These are phyloP conservation scores for Phengaris arion DNA, from an alignment of 2,888 invertebrate species.

Conservation along the genomic window DNA sequence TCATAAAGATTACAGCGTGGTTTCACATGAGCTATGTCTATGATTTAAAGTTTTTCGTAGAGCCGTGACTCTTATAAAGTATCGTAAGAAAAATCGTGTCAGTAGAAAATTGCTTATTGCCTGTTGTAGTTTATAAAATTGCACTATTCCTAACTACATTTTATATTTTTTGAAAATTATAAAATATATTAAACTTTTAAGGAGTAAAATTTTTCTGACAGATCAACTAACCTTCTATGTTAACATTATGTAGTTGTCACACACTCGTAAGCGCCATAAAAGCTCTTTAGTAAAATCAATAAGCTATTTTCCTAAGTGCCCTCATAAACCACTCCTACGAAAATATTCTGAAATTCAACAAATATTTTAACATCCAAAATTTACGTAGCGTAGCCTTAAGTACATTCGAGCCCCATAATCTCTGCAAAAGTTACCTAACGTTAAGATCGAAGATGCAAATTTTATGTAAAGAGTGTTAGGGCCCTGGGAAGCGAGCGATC, in stretches of 20 bases:
- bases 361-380: constrained; percentile 50
- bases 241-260: constrained; percentile 1
- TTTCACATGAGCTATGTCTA: constrained; percentile 40
- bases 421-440: constrained; percentile 56
- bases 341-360: constrained; percentile 30
- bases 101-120: constrained; percentile 4
- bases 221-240: neutral
- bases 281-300: constrained; percentile 14
- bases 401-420: constrained; percentile 50
- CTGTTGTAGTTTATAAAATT: neutral
- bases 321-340: constrained; percentile 15
- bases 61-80: constrained; percentile 37
- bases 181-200: no score
- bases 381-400: constrained; percentile 50
- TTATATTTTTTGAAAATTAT: no score
- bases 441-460: constrained; percentile 73
- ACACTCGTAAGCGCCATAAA: neutral
- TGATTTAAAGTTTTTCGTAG: constrained; percentile 38
- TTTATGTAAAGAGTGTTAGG: constrained; percentile 63
- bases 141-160: neutral
- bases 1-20: constrained; percentile 49
- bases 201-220: neutral
- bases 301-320: constrained; percentile 16
- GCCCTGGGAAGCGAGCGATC: constrained; percentile 23
- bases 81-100: neutral